Evolutionary conservation across 2,888 invertebrate species (phyloP), one percentile per base, ranked within the genome.

Genomic region (Eupithecia pulchellata): DNA sequence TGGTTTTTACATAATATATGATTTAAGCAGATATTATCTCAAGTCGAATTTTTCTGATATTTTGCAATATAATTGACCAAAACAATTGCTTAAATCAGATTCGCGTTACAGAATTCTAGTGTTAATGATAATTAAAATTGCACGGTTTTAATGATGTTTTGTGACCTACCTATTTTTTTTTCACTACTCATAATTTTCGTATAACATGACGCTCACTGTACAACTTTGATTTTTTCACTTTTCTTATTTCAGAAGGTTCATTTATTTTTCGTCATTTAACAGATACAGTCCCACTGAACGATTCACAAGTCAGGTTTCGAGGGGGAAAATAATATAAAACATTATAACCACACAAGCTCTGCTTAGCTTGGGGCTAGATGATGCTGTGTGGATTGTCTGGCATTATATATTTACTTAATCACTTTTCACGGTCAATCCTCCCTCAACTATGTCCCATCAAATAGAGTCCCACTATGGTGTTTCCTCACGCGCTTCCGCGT

Each of bases 401-500:
- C n/a, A n/a, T n/a, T n/a, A n/a, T n/a, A n/a, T n/a, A n/a, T n/a
- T n/a, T n/a, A n/a, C n/a, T n/a, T n/a, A 5, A 42, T 47, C 9
- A 52, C 52, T 20, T 47, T 20, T 25, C 42, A 47, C 20, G 42
- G 25, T 52, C 52, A 11, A 25, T 52, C 13, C 25, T n/a, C 17
- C 58, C 30, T 30, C 11, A 29, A 34, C 58, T 32, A 29, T 11
- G 11, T 25, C 61, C n/a, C n/a, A 34, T 34, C 57, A 17, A 57
- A 52, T 52, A 63, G 27, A 76, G 78, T 78, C 75, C 58, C 72
- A 60, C 77, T 81, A 88, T 82, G 91, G 90, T 83, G 90, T 74
- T 80, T 83, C 65, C 84, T 88, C 87, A 84, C 90, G 90, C 86
- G 87, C 78, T 74, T 76, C 86, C 89, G 91, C 91, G 86, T 87